These are phyloP conservation scores for Beroe ovata DNA, from an alignment of 37 sponge, comb jelly and placozoan genomes.

Conservation along the genomic window DNA sequence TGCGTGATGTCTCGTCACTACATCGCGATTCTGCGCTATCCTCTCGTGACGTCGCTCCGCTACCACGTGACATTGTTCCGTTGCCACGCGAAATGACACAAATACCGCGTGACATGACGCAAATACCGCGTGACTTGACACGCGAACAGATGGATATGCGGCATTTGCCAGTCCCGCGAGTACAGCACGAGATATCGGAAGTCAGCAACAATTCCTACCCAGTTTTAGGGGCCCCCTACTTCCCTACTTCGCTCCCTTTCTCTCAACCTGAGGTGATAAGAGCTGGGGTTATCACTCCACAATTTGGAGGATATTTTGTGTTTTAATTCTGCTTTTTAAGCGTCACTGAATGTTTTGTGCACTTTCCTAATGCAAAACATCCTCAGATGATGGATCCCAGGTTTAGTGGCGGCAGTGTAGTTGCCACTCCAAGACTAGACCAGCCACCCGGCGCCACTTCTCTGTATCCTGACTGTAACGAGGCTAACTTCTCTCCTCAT, in stretches of 20 bases:
- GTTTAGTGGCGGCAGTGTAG: background rate
- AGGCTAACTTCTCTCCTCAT: background rate
- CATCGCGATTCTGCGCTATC: background rate
- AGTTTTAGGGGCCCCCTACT: background rate
- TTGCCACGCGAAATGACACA: constrained; percentile 14
- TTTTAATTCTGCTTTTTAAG: no score
- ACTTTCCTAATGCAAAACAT: no score
- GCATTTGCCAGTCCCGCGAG: background rate
- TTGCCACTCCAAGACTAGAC: background rate
- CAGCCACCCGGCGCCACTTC: background rate
- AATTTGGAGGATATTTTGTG: no score
- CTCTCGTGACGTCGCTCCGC: background rate
- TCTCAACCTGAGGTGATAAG: background rate
- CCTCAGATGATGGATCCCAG: background rate
- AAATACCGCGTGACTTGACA: constrained; percentile 9
- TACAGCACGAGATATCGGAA: constrained; percentile 26
- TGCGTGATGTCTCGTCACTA: background rate
- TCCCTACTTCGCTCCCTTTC: constrained; percentile 3
- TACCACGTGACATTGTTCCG: background rate
- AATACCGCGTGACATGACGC: constrained; percentile 3
- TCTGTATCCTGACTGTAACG: constrained; percentile 15
- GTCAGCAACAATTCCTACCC: constrained; percentile 26
- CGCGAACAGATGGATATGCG: background rate
- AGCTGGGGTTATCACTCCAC: no score
- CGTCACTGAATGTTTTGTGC: no score